phyloP scores from a whole-genome alignment of 2,797 vertebrate genomes.

The Uromys caudimaculatus region DNA sequence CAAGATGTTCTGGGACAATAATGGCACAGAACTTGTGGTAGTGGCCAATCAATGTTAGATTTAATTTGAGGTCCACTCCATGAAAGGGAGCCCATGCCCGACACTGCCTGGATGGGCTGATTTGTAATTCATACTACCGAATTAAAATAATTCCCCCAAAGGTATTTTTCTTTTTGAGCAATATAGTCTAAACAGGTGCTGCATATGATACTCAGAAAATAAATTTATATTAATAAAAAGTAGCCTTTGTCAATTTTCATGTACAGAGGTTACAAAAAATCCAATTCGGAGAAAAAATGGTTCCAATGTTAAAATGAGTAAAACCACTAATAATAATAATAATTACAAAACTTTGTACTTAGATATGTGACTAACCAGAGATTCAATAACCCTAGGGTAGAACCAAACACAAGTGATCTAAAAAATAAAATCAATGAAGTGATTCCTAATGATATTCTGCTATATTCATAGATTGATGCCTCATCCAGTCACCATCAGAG shows the following conservation, averaged over 20 bases:
- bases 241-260: constrained; percentile 22
- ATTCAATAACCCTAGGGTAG: background rate
- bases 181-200: constrained; percentile 5
- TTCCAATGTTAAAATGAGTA: constrained; percentile 44
- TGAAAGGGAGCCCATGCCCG: no score
- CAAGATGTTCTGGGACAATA: no score
- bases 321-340: background rate
- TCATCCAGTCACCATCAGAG: background rate
- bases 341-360: background rate
- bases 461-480: background rate
- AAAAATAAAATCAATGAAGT: background rate
- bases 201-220: background rate
- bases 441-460: background rate
- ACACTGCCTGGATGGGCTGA: background rate
- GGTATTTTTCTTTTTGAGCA: constrained; percentile 8
- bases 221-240: constrained; percentile 43
- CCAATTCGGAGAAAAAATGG: constrained; percentile 31
- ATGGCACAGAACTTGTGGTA: no score
- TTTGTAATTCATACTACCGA: constrained; percentile 35
- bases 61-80: no score
- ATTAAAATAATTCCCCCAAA: constrained; percentile 53
- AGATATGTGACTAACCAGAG: background rate
- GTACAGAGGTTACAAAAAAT: constrained; percentile 42
- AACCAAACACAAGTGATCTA: background rate
- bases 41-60: no score